Evolutionary conservation across 2,113 vertebrate species (phyloP).

Genomic region (Pteropus alecto): DNA sequence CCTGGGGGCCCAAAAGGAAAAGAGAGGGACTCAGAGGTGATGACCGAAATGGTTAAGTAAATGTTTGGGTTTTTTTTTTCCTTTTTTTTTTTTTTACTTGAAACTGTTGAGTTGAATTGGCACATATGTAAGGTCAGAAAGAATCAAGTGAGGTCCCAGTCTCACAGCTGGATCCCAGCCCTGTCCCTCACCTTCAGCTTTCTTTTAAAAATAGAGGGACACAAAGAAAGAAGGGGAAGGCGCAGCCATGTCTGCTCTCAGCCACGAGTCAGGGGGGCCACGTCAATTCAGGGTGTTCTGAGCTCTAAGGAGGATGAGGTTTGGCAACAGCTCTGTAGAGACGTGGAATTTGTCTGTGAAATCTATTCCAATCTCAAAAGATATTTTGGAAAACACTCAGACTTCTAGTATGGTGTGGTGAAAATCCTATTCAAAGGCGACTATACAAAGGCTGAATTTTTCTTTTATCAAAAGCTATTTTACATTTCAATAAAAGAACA

Average conservation of each 20-base stretch:
- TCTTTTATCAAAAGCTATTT: constrained; percentile 43
- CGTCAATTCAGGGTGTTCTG: neutral
- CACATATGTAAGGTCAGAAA: neutral
- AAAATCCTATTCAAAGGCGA: constrained; percentile 48
- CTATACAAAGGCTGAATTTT: constrained; percentile 32
- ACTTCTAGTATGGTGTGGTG: constrained; percentile 25
- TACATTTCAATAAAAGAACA: constrained; percentile 30
- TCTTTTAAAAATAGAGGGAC: neutral
- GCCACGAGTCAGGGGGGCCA: fast-evolving
- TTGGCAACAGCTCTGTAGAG: neutral
- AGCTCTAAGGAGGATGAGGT: neutral
- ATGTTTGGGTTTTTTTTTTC: too few species aligned
- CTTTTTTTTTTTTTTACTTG: neutral
- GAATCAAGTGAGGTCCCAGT: neutral
- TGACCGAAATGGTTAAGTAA: neutral
- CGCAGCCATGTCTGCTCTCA: fast-evolving
- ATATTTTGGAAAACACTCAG: constrained; percentile 54
- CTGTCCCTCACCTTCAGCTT: neutral
- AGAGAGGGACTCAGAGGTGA: too few species aligned
- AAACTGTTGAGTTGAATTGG: neutral
- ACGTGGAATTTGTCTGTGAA: neutral
- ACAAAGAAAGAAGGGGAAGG: neutral
- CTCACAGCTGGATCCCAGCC: neutral
- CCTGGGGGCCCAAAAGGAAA: too few species aligned
- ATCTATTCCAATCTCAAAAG: constrained; percentile 41